phyloP scores from a whole-genome alignment of 2,888 invertebrate species.

The Ophioninae sp. region DNA sequence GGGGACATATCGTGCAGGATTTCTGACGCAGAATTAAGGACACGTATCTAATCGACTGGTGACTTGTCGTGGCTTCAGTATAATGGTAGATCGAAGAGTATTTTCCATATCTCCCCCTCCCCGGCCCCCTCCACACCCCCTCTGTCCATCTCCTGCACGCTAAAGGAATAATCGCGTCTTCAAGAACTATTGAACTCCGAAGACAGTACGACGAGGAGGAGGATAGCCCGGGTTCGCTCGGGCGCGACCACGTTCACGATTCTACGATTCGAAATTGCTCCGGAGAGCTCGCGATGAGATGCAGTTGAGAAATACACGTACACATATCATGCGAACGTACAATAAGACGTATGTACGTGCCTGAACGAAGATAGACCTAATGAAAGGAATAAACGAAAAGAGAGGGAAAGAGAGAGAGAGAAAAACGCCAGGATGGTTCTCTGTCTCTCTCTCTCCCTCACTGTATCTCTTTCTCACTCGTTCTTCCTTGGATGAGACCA shows the following conservation, averaged over 20 bases:
- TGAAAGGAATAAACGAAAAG: constrained; percentile 45
- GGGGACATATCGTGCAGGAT: constrained; percentile 46
- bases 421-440: constrained; percentile 40
- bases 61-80: constrained; percentile 45
- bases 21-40: constrained; percentile 59
- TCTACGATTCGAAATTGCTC: constrained; percentile 62
- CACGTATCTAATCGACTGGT: constrained; percentile 57
- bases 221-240: constrained; percentile 56
- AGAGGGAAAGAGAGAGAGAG: constrained; percentile 43
- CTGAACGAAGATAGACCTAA: constrained; percentile 29
- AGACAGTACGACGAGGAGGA: constrained; percentile 45
- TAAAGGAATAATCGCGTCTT: constrained; percentile 47
- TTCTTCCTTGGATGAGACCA: constrained; percentile 57
- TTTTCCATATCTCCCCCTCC: constrained; percentile 32
- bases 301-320: constrained; percentile 48
- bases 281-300: constrained; percentile 51
- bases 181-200: constrained; percentile 48
- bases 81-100: constrained; percentile 57
- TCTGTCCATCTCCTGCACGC: constrained; percentile 19
- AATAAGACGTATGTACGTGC: constrained; percentile 47
- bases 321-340: constrained; percentile 11
- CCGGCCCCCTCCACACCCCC: neutral
- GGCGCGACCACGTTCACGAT: constrained; percentile 64
- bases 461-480: neutral
- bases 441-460: neutral